A percentile compares a stretch with the other conserved stretches of the same genome.
These are phyloP conservation scores for Allygus modestus DNA, from an alignment of 2,888 invertebrate species.

Conservation along the genomic window DNA sequence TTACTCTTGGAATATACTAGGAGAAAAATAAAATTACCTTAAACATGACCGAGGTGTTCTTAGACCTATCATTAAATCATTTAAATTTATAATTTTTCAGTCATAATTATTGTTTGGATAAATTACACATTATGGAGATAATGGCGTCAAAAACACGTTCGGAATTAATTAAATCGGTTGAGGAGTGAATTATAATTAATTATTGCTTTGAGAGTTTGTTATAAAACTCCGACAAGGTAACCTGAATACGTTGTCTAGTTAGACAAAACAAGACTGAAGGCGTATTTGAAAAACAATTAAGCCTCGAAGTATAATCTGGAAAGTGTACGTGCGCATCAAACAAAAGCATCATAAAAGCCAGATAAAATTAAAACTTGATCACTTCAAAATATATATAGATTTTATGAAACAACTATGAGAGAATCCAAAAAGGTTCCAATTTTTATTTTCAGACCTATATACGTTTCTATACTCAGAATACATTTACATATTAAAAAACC, in stretches of 20 bases:
- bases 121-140: conserved; percentile 22
- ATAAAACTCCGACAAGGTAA: not conserved
- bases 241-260: not conserved
- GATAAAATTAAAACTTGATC: too few species aligned
- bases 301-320: too few species aligned
- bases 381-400: too few species aligned
- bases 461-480: too few species aligned
- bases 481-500: too few species aligned
- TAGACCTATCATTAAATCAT: conserved; percentile 8
- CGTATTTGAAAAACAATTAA: too few species aligned
- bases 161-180: conserved; percentile 22
- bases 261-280: too few species aligned
- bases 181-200: conserved; percentile 37
- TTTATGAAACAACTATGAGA: too few species aligned
- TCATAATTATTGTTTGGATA: conserved; percentile 31
- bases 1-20: not conserved
- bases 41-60: not conserved
- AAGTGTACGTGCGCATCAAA: too few species aligned
- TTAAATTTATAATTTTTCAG: conserved; percentile 40
- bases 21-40: conserved; percentile 4
- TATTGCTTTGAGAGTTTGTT: not conserved
- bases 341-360: too few species aligned
- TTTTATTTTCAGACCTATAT: too few species aligned
- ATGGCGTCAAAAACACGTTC: conserved; percentile 39
- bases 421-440: too few species aligned